Base-by-base conservation (phyloP, 2,888 invertebrate species). In the Heliconius ismenius region DNA sequence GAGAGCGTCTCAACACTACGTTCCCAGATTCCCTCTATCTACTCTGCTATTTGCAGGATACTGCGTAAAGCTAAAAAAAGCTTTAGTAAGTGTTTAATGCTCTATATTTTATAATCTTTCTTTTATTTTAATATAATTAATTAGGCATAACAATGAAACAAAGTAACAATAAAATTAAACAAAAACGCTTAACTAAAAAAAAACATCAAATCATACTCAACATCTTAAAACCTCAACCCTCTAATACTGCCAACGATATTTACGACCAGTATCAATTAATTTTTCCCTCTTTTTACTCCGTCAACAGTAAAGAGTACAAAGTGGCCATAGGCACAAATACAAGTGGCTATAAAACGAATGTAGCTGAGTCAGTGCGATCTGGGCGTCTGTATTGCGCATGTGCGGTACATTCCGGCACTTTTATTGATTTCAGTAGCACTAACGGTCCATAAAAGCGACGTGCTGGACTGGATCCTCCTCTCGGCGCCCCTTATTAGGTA, bases 361-460 rank as follows among this genome's bases (percentile, higher is more conserved):
- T 93, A 92, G 93, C 93, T 92, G 92, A 93, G 87, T 94, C 93
- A 92, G 92, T 91, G 82, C 83, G 88, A 86, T 85, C 85, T 86
- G 85, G 85, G 85, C 83, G 85, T 84, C 84, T 86, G 84, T 83
- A 89, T 82, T 88, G 94, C 94, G 94, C 94, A 94, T 94, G 94
- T 90, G 94, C 94, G 90, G 93, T 92, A 92, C 93, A 94, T 94
- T 94, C 94, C 89, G 91, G 92, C 90, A 94, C 95, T 95, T 95
- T 95, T 95, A 95, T 95, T 95, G 95, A 95, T 95, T 95, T 95
- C 95, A 95, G 95, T 95, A 95, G 95, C 95, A 95, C 95, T 95
- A 95, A 95, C 95, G 95, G 94, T 91, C 94, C 91, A 95, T 94
- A 92, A 91, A 90, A 86, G 89, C 92, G 92, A 92, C 92, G 92